A percentile compares a stretch with the other conserved stretches of the same genome.
phyloP scores from a whole-genome alignment of 2,797 vertebrate species.

The Melanotaenia maccullochi region DNA sequence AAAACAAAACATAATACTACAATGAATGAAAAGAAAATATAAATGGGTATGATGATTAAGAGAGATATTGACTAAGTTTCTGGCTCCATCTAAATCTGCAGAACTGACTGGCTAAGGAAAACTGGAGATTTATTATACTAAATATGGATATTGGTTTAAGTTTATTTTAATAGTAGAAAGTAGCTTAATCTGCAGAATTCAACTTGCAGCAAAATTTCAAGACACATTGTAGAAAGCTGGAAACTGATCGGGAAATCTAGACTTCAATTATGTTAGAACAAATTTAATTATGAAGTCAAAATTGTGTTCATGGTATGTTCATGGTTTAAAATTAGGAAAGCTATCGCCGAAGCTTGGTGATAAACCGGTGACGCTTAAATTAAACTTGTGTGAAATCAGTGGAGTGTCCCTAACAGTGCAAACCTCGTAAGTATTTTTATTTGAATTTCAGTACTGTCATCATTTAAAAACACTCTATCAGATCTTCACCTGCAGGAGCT shows the following conservation, averaged over 20 bases:
- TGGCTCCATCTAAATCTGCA: not conserved
- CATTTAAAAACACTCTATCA: not conserved
- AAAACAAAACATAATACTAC: not conserved
- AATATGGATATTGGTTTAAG: not conserved
- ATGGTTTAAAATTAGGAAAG: not conserved
- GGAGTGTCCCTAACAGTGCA: not conserved
- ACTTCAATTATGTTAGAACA: not conserved
- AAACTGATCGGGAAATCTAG: not conserved
- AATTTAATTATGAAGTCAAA: not conserved
- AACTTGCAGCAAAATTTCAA: not conserved
- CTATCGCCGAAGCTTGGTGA: not conserved
- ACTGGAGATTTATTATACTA: not conserved
- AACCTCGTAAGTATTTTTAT: not conserved
- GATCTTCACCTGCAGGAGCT: slow-evolving; percentile 89
- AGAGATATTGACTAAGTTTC: not conserved
- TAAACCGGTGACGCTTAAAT: not conserved
- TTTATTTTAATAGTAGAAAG: not conserved
- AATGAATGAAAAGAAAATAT: not conserved
- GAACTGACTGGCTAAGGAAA: not conserved
- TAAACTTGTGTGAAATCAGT: not conserved
- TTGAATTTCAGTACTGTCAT: not conserved
- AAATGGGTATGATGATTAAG: no score
- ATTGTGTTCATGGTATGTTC: not conserved
- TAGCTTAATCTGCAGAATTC: not conserved
- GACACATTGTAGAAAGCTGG: not conserved